These are phyloP conservation scores for Coenonympha arcania DNA, from an alignment of 2,888 invertebrate species.

Conservation along the genomic window DNA sequence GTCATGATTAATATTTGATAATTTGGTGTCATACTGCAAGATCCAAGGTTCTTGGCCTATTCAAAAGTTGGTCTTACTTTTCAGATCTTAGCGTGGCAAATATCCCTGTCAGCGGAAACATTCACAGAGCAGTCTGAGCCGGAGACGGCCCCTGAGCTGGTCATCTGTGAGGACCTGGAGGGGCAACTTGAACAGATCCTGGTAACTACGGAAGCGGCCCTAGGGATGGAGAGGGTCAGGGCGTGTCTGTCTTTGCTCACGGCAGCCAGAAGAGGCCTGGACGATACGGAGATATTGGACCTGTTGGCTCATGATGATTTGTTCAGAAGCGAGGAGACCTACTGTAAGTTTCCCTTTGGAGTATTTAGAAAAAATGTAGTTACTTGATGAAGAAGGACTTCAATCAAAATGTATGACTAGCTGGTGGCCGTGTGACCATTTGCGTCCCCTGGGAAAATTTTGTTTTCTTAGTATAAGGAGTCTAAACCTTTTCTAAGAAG, in stretches of 20 bases:
- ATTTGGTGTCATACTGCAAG: too few relatives aligned
- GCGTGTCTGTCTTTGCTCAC: constrained; percentile 81
- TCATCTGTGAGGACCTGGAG: constrained; percentile 61
- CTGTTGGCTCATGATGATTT: constrained; percentile 77
- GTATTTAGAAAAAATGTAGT: too few relatives aligned
- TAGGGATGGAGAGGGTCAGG: constrained; percentile 78
- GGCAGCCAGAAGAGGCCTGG: constrained; percentile 83
- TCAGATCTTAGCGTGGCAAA: constrained; percentile 71
- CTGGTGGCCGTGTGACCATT: too few relatives aligned
- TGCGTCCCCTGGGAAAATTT: too few relatives aligned
- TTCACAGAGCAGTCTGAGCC: constrained; percentile 61
- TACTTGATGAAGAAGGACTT: too few relatives aligned
- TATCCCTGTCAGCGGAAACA: constrained; percentile 66
- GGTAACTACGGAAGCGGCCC: constrained; percentile 78
- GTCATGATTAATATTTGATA: not conserved
- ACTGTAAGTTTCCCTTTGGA: constrained; percentile 60
- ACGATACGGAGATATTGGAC: constrained; percentile 86
- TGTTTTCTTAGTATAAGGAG: too few relatives aligned
- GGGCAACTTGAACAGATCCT: constrained; percentile 79
- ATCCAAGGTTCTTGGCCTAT: too few relatives aligned
- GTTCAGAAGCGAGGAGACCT: constrained; percentile 77
- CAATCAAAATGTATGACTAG: too few relatives aligned
- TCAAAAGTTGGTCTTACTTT: not conserved
- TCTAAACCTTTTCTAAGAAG: too few relatives aligned
- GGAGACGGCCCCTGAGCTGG: constrained; percentile 54